phyloP scores from a whole-genome alignment of 2,797 vertebrate genomes.

The Thalassophryne amazonica region DNA sequence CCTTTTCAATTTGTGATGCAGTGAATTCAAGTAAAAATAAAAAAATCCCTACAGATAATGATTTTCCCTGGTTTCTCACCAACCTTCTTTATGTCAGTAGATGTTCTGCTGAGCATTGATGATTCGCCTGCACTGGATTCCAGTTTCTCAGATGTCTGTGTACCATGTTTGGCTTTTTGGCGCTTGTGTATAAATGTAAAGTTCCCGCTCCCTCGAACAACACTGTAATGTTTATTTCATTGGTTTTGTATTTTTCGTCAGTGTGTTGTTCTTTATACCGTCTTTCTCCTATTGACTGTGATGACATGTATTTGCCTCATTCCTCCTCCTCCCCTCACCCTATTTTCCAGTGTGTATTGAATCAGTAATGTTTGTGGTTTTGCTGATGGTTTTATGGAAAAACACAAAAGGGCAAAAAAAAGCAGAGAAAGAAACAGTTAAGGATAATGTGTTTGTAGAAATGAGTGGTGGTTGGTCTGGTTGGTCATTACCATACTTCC shows the following conservation, averaged over 20 bases:
- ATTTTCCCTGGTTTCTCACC: slow-evolving; percentile 16
- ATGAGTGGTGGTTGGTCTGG: slow-evolving; percentile 53
- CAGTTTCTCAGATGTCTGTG: slow-evolving; percentile 54
- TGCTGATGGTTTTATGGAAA: slow-evolving; percentile 75
- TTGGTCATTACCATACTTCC: slow-evolving; percentile 57
- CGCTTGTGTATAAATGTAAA: slow-evolving; percentile 85
- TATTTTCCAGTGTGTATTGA: slow-evolving; percentile 72
- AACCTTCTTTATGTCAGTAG: slow-evolving; percentile 33
- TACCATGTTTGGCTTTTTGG: slow-evolving; percentile 74
- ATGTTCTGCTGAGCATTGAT: slow-evolving; percentile 35
- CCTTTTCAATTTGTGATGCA: too few relatives aligned
- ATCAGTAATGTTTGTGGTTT: slow-evolving; percentile 79
- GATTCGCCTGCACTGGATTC: slow-evolving; percentile 61
- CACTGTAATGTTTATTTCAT: slow-evolving; percentile 77
- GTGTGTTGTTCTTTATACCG: slow-evolving; percentile 66
- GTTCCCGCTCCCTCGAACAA: slow-evolving; percentile 55
- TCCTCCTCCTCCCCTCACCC: slow-evolving; percentile 16
- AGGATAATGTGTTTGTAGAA: slow-evolving; percentile 61
- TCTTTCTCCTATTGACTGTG: slow-evolving; percentile 69
- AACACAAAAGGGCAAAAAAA: slow-evolving; percentile 30
- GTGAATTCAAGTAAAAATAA: too few relatives aligned
- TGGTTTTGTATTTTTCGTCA: slow-evolving; percentile 65
- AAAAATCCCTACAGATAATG: too few relatives aligned
- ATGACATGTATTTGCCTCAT: slow-evolving; percentile 73
- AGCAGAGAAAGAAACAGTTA: slow-evolving; percentile 31